These are phyloP conservation scores for Larimichthys crocea DNA, from an alignment of 2,113 vertebrate species.

Conservation along the genomic window DNA sequence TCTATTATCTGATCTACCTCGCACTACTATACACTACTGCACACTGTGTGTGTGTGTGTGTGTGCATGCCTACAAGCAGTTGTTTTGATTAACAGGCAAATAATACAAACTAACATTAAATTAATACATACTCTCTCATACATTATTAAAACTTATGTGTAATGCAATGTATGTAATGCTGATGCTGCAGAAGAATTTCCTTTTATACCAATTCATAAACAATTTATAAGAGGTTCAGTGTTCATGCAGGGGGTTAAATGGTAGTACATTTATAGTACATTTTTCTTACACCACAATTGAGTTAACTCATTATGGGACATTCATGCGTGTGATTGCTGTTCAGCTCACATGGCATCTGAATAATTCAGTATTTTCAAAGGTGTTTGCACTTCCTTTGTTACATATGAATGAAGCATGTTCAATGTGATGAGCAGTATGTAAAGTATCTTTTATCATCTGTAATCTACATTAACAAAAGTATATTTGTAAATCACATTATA, in stretches of 20 bases:
- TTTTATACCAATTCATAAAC: constrained; percentile 37
- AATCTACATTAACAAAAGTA: not conserved
- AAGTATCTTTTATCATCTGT: not conserved
- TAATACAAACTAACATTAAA: not conserved
- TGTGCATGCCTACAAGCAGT: not conserved
- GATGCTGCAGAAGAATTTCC: constrained; percentile 11
- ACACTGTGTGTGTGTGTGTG: not conserved
- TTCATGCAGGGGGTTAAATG: constrained; percentile 12
- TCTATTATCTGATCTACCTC: not conserved
- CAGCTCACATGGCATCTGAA: constrained; percentile 50
- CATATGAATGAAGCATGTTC: constrained; percentile 21
- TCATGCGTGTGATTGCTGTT: constrained; percentile 44
- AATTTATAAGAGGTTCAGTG: constrained; percentile 23
- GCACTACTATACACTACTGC: not conserved
- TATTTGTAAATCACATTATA: not conserved
- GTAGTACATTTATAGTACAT: constrained; percentile 5
- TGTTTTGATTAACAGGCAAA: not conserved
- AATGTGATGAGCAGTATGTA: not conserved
- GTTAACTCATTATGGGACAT: constrained; percentile 24
- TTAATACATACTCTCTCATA: not conserved
- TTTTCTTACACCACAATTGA: constrained; percentile 33
- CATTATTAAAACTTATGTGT: not conserved
- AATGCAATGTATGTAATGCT: constrained; percentile 5
- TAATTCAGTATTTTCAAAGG: constrained; percentile 50
- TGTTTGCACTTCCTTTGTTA: constrained; percentile 29